Conservation (phyloP, 2,113 vertebrate species). For the Mesoclemmys tuberculata region DNA sequence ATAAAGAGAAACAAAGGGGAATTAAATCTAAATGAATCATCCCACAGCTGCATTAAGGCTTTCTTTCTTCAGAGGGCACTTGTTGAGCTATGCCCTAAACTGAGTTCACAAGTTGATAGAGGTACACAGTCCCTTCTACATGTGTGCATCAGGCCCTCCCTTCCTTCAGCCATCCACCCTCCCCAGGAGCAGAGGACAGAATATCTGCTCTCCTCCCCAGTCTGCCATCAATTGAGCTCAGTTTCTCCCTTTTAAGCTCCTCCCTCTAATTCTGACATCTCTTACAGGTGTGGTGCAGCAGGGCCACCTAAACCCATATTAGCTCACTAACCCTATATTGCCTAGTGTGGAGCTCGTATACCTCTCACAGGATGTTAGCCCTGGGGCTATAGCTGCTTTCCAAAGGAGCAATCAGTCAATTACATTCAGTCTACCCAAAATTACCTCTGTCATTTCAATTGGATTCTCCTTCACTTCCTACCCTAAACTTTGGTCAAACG, state of each 20-base stretch:
- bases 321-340: background rate
- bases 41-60: background rate
- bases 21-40: background rate
- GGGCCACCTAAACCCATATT: background rate
- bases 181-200: background rate
- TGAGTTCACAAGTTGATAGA: background rate
- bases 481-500: background rate
- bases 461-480: background rate
- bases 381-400: background rate
- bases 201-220: background rate
- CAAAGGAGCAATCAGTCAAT: background rate
- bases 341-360: background rate
- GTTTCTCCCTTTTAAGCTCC: background rate
- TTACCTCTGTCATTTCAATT: background rate
- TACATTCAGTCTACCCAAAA: background rate
- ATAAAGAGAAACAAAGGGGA: background rate
- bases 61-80: background rate
- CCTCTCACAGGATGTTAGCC: background rate
- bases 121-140: too few relatives aligned
- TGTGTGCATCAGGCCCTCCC: background rate
- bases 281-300: background rate
- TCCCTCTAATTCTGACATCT: background rate
- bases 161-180: background rate
- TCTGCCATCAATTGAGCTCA: background rate
- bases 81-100: background rate